Conservation (phyloP, 2,113 vertebrate genomes). For the Circaetus gallicus region DNA sequence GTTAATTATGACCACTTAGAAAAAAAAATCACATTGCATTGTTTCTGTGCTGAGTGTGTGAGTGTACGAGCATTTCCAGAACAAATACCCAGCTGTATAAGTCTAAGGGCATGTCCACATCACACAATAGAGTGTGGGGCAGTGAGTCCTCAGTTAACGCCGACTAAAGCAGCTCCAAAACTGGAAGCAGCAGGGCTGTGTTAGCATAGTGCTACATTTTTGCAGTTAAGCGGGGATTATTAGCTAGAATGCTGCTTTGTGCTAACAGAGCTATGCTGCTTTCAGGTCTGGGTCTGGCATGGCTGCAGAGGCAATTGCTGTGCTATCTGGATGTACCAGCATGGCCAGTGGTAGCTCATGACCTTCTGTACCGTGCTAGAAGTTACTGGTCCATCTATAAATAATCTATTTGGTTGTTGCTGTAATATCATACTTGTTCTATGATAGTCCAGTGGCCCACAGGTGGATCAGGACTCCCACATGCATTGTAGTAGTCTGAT, state of each 20-base stretch:
- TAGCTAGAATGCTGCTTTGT: not conserved
- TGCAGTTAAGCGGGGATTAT: not conserved
- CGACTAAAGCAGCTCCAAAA: not conserved
- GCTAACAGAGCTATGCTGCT: not conserved
- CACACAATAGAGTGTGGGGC: not conserved
- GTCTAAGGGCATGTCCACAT: not conserved
- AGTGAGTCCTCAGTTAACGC: not conserved
- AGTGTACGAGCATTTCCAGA: not conserved
- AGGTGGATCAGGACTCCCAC: not conserved
- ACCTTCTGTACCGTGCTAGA: not conserved
- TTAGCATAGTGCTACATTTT: not conserved
- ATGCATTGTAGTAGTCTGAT: not conserved
- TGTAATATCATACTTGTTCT: not conserved
- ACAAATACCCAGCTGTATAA: not conserved
- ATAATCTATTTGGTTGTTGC: not conserved
- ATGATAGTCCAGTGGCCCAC: not conserved
- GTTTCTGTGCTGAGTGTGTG: not conserved
- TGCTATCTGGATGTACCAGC: not conserved
- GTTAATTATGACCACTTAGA: not conserved
- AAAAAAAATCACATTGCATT: not conserved
- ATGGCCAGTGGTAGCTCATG: not conserved
- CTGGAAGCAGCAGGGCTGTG: not conserved
- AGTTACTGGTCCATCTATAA: not conserved
- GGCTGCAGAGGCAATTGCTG: not conserved
- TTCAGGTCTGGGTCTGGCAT: not conserved